Evolutionary conservation across 2,888 invertebrate genomes (phyloP), one percentile per base, ranked within the genome.

Genomic region (Phengaris arion): DNA sequence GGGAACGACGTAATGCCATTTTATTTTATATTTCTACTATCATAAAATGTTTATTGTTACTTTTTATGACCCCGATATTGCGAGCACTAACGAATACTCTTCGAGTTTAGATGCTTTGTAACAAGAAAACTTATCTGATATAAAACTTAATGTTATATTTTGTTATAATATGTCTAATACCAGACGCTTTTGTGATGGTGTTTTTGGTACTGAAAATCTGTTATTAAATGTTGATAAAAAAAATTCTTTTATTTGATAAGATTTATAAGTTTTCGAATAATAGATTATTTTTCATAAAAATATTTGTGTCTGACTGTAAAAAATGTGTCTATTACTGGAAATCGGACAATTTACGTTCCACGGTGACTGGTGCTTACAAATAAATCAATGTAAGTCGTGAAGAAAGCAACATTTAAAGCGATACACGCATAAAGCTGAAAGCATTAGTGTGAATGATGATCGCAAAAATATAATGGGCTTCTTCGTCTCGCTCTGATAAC

Each of bases 1-100:
- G 83, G 80, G 82, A 81, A 84, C 79, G 81, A 86, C 86, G 85
- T 87, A 83, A 85, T 85, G 82, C 83, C 83, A 85, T 87, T 85
- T 86, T 86, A 88, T 88, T 89, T 89, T 87, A 89, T 88, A 85
- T 86, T 81, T 80, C 83, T 80, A 82, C 84, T 82, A 84, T 86
- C 82, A 84, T 89, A 90, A 90, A 89, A 88, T 85, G 81, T 86
- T 89, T 87, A 91, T 87, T 86, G 90, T 87, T 85, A 82, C 85
- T 88, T 89, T 90, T 90, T 89, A 90, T 85, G 82, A 84, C 81
- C 83, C 80, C 81, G 83, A 87, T 88, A 86, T 89, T 86, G 85
- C 84, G 82, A 82, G 80, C 80, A 80, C 81, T 84, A 72, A 54
- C 72, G 72, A 72, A 72, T 35, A 48, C 48, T 22, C 72, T 52